These are phyloP conservation scores for Osmerus mordax DNA, from an alignment of 2,113 vertebrate species.

Conservation along the genomic window DNA sequence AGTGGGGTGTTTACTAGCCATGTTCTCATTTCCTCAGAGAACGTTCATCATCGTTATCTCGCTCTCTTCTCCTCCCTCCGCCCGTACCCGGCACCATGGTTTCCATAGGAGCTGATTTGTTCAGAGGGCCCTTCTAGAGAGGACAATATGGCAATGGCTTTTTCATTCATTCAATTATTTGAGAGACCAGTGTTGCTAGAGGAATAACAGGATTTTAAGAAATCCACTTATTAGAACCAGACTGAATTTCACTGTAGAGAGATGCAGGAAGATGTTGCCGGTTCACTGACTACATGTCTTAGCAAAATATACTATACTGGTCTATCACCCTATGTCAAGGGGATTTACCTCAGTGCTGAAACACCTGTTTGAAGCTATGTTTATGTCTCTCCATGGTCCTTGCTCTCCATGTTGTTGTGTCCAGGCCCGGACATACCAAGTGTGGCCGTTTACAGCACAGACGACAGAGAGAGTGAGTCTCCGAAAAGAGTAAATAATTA, in stretches of 20 bases:
- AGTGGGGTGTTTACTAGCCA: constrained; percentile 19
- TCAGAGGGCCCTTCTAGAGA: constrained; percentile 39
- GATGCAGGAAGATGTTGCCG: too few relatives aligned
- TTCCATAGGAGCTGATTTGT: constrained; percentile 54
- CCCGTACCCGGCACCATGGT: constrained; percentile 26
- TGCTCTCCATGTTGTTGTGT: constrained; percentile 35
- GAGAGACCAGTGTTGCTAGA: constrained; percentile 33
- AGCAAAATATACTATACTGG: too few relatives aligned
- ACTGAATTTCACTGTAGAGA: too few relatives aligned
- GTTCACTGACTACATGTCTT: too few relatives aligned
- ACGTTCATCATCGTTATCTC: constrained; percentile 23
- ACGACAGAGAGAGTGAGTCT: constrained; percentile 82
- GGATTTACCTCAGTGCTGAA: not conserved
- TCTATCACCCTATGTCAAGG: too few relatives aligned
- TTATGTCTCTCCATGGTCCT: not conserved
- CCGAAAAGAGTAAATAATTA: too few relatives aligned
- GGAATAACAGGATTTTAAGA: constrained; percentile 36
- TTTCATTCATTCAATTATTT: constrained; percentile 59
- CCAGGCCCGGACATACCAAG: constrained; percentile 86
- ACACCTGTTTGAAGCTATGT: not conserved
- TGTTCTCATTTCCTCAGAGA: constrained; percentile 27
- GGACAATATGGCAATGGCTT: constrained; percentile 33
- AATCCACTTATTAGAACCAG: too few relatives aligned
- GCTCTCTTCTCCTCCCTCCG: constrained; percentile 16
- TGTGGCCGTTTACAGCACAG: constrained; percentile 82